These are phyloP conservation scores for Condylura cristata DNA, from an alignment of 2,113 vertebrate species.

Conservation along the genomic window DNA sequence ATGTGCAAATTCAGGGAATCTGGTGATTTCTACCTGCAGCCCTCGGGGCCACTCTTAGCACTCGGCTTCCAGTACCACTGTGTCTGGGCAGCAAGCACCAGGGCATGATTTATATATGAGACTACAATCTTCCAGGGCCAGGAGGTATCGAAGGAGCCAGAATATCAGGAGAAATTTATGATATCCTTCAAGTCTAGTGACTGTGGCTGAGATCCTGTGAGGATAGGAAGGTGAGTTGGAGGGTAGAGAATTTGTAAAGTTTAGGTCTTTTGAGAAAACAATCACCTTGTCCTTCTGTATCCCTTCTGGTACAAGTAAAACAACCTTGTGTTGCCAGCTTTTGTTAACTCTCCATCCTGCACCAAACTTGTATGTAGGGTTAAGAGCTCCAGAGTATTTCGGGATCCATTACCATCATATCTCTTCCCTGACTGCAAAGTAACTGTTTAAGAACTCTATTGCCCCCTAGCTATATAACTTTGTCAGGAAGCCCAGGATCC, in stretches of 20 bases:
- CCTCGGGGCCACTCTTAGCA: conserved; percentile 86
- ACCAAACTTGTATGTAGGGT: not conserved
- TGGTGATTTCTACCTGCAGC: conserved; percentile 86
- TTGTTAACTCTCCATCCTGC: not conserved
- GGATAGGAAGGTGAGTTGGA: accelerated
- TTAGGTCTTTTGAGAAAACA: not conserved
- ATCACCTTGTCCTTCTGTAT: not conserved
- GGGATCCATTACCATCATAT: not conserved
- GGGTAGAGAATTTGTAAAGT: not conserved
- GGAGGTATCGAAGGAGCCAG: conserved; percentile 89
- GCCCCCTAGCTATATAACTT: not conserved
- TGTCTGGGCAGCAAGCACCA: conserved; percentile 89
- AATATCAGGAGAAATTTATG: conserved; percentile 87
- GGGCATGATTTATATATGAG: conserved; percentile 87
- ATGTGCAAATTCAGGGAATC: conserved; percentile 89
- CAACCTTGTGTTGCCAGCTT: not conserved
- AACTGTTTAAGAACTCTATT: not conserved
- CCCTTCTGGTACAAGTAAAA: not conserved
- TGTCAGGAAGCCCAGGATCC: not conserved
- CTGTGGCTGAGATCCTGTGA: accelerated
- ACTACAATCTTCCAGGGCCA: conserved; percentile 88
- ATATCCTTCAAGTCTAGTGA: conserved; percentile 77
- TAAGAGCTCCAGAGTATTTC: not conserved
- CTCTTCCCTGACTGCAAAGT: not conserved
- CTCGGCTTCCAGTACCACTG: conserved; percentile 91